A percentile compares a stretch with the other conserved stretches of the same genome.
Conservation (phyloP, 2,888 invertebrate genomes). For the Pasiphila rectangulata region DNA sequence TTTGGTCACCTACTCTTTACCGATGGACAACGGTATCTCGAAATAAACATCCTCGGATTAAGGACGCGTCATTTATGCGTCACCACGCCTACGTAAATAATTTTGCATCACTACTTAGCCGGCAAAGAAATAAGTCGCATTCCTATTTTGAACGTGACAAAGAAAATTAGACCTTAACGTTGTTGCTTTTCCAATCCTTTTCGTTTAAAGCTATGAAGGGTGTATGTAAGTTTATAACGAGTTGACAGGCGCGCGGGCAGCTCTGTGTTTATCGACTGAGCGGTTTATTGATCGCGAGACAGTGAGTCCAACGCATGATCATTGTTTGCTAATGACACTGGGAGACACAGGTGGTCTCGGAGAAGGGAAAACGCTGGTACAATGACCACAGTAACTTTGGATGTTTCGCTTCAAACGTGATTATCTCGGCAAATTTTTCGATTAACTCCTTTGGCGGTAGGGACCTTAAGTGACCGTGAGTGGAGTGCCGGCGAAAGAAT, state of each 20-base stretch:
- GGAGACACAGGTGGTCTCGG: conserved; percentile 58
- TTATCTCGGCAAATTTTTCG: no score
- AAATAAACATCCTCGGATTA: conserved; percentile 13
- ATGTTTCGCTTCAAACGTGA: no score
- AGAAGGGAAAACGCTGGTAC: conserved; percentile 55
- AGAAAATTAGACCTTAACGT: no score
- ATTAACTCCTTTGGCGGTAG: no score
- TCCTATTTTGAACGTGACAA: no score
- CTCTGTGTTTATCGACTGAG: conserved; percentile 45
- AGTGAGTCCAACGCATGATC: conserved; percentile 50
- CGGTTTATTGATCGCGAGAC: conserved; percentile 58
- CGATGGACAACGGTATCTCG: conserved; percentile 13
- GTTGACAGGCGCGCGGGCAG: conserved; percentile 25
- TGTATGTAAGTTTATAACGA: neutral
- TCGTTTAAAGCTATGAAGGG: no score
- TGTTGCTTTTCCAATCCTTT: no score
- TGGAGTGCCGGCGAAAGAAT: no score
- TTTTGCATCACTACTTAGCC: conserved; percentile 4
- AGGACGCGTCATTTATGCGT: conserved; percentile 16
- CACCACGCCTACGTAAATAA: conserved; percentile 9
- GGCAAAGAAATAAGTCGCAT: neutral
- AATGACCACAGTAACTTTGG: conserved; percentile 48
- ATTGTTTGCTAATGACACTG: conserved; percentile 75
- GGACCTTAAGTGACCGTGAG: no score
- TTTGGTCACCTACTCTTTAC: conserved; percentile 13